Conservation (phyloP, 2,113 vertebrate species). For the Eulacestoma nigropectus region DNA sequence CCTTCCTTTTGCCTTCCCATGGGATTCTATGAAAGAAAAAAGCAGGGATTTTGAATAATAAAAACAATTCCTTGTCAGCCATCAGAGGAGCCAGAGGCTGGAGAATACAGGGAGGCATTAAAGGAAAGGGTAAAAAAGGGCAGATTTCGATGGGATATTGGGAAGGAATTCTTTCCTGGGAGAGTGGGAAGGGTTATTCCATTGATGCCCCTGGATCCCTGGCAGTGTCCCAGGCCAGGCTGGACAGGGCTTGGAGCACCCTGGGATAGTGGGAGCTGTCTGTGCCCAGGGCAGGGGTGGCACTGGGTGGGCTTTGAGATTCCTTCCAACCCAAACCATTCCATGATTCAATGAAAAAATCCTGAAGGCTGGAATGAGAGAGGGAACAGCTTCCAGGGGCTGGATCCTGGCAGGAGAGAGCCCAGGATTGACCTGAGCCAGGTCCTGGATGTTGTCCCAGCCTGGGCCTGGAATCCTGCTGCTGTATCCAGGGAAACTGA, state of each 20-base stretch:
- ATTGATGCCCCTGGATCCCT: background rate
- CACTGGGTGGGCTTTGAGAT: fast-evolving
- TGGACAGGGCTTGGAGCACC: background rate
- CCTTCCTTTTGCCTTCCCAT: background rate
- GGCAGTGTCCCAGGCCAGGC: background rate
- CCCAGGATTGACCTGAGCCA: background rate
- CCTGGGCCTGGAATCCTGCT: background rate
- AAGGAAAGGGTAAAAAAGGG: background rate
- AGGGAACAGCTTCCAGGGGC: background rate
- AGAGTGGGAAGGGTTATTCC: background rate
- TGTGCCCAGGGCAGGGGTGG: background rate
- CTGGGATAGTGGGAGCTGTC: background rate
- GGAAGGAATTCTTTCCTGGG: background rate
- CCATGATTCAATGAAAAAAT: background rate
- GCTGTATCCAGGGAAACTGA: background rate
- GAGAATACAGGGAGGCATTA: background rate
- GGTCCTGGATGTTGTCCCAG: background rate
- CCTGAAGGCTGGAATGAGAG: background rate
- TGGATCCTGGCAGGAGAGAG: background rate
- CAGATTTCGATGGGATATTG: fast-evolving
- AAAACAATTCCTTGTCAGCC: background rate
- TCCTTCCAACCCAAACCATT: background rate
- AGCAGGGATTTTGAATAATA: background rate
- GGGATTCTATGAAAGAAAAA: background rate
- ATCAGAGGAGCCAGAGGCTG: background rate